Evolutionary conservation across 2,797 vertebrate species (phyloP).

Genomic region (Dallia pectoralis): DNA sequence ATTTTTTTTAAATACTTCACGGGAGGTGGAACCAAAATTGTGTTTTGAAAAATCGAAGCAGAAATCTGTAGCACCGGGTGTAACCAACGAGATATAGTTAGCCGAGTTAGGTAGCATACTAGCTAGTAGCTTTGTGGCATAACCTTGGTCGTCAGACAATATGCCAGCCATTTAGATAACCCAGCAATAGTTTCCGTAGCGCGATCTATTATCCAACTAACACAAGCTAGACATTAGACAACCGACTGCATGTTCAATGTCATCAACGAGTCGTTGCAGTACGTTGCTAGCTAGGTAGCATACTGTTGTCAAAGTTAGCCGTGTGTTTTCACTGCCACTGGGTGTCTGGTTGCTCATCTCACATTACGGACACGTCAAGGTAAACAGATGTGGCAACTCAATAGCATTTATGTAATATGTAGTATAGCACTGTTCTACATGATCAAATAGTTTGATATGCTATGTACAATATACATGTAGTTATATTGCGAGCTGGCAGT

Average conservation of each 20-base stretch:
- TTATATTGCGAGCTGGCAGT: not conserved
- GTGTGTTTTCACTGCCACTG: conserved; percentile 64
- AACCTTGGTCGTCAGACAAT: not conserved
- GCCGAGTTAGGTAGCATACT: conserved; percentile 57
- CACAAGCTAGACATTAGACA: conserved; percentile 14
- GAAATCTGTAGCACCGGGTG: conserved; percentile 60
- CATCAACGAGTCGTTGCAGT: conserved; percentile 6
- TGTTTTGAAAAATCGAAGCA: too few relatives aligned
- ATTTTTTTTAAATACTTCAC: too few relatives aligned
- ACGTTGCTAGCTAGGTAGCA: conserved; percentile 46
- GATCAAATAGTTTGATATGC: not conserved
- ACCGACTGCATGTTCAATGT: not conserved
- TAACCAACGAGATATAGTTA: conserved; percentile 61
- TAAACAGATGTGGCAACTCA: conserved; percentile 55
- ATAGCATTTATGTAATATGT: not conserved
- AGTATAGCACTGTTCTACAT: not conserved
- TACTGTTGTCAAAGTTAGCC: conserved; percentile 69
- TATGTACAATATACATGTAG: not conserved
- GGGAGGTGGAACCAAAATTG: too few relatives aligned
- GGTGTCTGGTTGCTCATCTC: conserved; percentile 63
- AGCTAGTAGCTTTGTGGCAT: not conserved
- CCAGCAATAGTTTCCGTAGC: too few relatives aligned
- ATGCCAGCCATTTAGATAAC: too few relatives aligned
- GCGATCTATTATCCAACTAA: too few relatives aligned
- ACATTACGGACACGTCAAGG: conserved; percentile 76